Percentiles rank a stretch among this genome's conserved stretches.
These are phyloP conservation scores for Lethrus apterus DNA, from an alignment of 1,140 invertebrate species.

Conservation along the genomic window DNA sequence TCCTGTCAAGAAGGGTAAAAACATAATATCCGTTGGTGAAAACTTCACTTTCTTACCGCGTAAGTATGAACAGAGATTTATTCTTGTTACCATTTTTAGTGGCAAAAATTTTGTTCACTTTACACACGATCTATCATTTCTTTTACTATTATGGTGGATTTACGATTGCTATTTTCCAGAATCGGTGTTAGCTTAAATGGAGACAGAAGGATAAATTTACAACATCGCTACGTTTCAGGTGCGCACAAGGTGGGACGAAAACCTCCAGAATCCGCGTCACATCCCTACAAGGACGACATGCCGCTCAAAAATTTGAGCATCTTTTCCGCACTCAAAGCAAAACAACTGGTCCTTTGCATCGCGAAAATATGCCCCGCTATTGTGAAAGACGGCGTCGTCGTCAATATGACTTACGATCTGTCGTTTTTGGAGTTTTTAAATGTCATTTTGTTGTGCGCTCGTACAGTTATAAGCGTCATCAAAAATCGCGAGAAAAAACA, in stretches of 20 bases:
- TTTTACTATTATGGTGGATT: no score
- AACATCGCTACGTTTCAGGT: not conserved
- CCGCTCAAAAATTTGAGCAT: slow-evolving; percentile 2
- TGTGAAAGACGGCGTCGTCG: slow-evolving; percentile 32
- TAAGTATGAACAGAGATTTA: no score
- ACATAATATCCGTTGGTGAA: slow-evolving; percentile 25
- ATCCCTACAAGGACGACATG: not conserved
- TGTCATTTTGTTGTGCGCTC: slow-evolving; percentile 35
- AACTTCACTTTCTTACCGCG: slow-evolving; percentile 23
- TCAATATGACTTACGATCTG: slow-evolving; percentile 44
- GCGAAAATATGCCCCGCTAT: slow-evolving; percentile 34
- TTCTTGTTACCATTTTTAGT: no score
- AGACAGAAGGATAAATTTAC: not conserved
- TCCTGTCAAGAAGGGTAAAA: slow-evolving; percentile 20
- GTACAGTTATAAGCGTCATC: slow-evolving; percentile 8
- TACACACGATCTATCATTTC: no score
- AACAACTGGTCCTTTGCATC: slow-evolving; percentile 31
- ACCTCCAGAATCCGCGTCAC: not conserved
- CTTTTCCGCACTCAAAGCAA: slow-evolving; percentile 12
- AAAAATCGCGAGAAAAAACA: slow-evolving; percentile 10
- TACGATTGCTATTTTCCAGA: slow-evolving; percentile 1
- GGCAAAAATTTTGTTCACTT: no score
- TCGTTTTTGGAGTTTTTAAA: slow-evolving; percentile 53
- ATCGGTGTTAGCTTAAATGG: no score
- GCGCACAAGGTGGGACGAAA: not conserved